Conservation (phyloP, 2,888 invertebrate species). For the Mycogona germanica region DNA sequence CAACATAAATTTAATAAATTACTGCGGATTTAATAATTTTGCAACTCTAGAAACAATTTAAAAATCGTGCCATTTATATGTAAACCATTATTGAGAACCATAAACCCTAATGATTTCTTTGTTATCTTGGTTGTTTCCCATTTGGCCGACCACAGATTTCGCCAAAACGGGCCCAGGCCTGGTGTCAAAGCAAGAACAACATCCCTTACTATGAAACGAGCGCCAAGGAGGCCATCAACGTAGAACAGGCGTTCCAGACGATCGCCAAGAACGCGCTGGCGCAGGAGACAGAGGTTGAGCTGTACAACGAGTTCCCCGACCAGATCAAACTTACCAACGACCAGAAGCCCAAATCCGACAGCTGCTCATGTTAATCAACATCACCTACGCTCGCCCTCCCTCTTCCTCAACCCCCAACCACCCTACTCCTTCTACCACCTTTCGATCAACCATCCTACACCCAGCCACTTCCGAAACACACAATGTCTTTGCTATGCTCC, state of each 20-base stretch:
- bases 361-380: conserved; percentile 28
- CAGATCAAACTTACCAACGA: conserved; percentile 62
- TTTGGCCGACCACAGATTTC: conserved; percentile 51
- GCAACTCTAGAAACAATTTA: too few relatives aligned
- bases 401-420: neutral
- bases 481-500: too few relatives aligned
- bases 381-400: too few relatives aligned
- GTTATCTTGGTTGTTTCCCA: too few relatives aligned
- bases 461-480: too few relatives aligned
- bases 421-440: too few relatives aligned
- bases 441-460: too few relatives aligned
- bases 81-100: too few relatives aligned
- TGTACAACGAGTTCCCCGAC: conserved; percentile 96
- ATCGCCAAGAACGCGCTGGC: conserved; percentile 96
- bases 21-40: too few relatives aligned
- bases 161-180: conserved; percentile 86
- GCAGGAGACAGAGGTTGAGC: conserved; percentile 62
- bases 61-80: neutral
- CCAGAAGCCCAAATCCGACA: conserved; percentile 25
- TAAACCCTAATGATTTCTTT: neutral
- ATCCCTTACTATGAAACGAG: conserved; percentile 99
- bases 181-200: conserved; percentile 98
- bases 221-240: conserved; percentile 97
- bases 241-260: conserved; percentile 97
- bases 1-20: too few relatives aligned